A percentile compares a stretch with the other conserved stretches of the same genome.
phyloP scores from a whole-genome alignment of 2,797 vertebrate genomes.

The Eidolon dupreanum region DNA sequence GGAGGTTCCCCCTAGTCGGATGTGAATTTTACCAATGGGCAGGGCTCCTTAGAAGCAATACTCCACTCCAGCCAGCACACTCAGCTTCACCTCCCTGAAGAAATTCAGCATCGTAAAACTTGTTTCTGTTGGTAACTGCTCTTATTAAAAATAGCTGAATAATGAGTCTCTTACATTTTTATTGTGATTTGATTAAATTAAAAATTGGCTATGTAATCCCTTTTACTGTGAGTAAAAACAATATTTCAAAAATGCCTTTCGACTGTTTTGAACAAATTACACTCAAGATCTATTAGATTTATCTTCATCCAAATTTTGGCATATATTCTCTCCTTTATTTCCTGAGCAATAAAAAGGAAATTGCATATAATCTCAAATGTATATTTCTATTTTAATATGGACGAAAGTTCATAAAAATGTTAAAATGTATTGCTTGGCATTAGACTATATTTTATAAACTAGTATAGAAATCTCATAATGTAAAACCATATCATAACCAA shows the following conservation, averaged over 20 bases:
- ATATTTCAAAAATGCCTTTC: background rate
- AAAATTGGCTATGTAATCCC: background rate
- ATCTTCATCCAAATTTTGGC: background rate
- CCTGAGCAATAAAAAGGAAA: background rate
- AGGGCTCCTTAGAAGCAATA: background rate
- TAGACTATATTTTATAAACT: background rate
- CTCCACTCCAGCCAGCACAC: background rate
- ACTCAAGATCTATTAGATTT: background rate
- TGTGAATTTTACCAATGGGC: background rate
- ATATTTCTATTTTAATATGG: conserved; percentile 39
- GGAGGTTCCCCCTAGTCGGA: background rate
- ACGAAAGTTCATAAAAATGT: background rate
- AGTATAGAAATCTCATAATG: background rate
- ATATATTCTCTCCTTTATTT: background rate
- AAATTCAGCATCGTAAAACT: background rate
- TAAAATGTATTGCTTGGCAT: background rate
- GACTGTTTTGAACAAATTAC: background rate
- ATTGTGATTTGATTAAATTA: conserved; percentile 16
- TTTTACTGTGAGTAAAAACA: conserved; percentile 5
- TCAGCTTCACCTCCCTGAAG: background rate
- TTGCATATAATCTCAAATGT: conserved; percentile 11
- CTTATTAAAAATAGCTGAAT: background rate
- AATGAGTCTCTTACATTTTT: background rate
- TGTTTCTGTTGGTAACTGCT: background rate
- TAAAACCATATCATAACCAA: background rate